phyloP scores from a whole-genome alignment of 2,113 vertebrate genomes.

The Dicerorhinus sumatrensis region DNA sequence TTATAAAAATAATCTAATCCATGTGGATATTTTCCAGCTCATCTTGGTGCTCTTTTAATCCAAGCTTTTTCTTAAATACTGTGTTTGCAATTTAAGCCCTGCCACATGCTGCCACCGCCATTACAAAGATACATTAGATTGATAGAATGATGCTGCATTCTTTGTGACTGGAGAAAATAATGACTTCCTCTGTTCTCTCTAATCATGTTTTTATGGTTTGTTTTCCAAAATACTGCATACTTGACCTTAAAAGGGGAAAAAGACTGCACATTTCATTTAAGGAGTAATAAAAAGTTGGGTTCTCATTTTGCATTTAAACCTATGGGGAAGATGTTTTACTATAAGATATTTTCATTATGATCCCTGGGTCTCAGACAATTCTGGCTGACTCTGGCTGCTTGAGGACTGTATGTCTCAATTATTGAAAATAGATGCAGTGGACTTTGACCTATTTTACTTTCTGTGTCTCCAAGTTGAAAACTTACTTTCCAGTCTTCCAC shows the following conservation, averaged over 20 bases:
- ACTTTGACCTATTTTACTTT: constrained; percentile 75
- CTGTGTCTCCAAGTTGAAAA: constrained; percentile 71
- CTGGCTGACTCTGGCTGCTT: constrained; percentile 72
- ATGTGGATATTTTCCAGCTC: constrained; percentile 24
- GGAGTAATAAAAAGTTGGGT: constrained; percentile 75
- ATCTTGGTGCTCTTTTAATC: constrained; percentile 66
- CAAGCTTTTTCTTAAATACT: constrained; percentile 61
- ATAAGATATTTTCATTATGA: constrained; percentile 75
- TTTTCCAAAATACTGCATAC: constrained; percentile 78
- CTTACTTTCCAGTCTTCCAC: constrained; percentile 52
- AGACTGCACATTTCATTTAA: constrained; percentile 78
- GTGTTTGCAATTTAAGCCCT: constrained; percentile 54
- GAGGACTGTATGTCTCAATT: constrained; percentile 48
- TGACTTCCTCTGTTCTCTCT: constrained; percentile 75
- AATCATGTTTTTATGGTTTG: constrained; percentile 78
- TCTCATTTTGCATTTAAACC: constrained; percentile 82
- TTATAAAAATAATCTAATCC: constrained; percentile 60
- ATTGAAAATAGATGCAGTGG: constrained; percentile 70
- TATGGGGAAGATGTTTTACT: constrained; percentile 69
- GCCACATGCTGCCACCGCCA: constrained; percentile 25
- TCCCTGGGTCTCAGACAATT: constrained; percentile 72
- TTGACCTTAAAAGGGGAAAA: constrained; percentile 78
- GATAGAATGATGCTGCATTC: constrained; percentile 59
- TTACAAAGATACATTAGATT: constrained; percentile 78
- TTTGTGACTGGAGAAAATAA: constrained; percentile 74